These are phyloP conservation scores for Jacana jacana DNA, from an alignment of 2,113 vertebrate species.

Conservation along the genomic window DNA sequence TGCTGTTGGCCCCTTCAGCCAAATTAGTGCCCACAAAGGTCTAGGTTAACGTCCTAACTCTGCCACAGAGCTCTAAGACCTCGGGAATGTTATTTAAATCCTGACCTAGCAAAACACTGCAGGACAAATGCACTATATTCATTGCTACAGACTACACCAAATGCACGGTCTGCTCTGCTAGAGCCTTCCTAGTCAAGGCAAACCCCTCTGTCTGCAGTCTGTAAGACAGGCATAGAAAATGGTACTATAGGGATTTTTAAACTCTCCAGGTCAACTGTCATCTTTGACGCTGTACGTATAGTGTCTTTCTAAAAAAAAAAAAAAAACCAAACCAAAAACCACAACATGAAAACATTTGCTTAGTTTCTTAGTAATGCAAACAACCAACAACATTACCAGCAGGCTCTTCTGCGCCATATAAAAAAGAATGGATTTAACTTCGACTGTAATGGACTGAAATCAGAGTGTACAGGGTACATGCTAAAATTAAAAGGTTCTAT, in stretches of 20 bases:
- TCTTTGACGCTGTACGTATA: background rate
- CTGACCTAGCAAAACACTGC: background rate
- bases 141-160: background rate
- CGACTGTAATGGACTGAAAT: background rate
- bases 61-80: background rate
- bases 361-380: background rate
- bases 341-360: background rate
- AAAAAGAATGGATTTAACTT: background rate
- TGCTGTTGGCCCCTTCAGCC: background rate
- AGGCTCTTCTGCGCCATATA: rapidly evolving
- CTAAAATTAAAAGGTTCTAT: background rate
- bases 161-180: background rate
- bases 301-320: background rate
- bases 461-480: background rate
- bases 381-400: background rate
- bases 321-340: too few relatives aligned
- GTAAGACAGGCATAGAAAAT: background rate
- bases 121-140: background rate
- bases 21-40: background rate
- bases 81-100: background rate
- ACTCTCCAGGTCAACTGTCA: background rate
- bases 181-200: background rate
- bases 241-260: background rate
- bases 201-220: background rate
- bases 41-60: background rate